Conservation (phyloP, 2,113 vertebrate species). For the Holacanthus passer region DNA sequence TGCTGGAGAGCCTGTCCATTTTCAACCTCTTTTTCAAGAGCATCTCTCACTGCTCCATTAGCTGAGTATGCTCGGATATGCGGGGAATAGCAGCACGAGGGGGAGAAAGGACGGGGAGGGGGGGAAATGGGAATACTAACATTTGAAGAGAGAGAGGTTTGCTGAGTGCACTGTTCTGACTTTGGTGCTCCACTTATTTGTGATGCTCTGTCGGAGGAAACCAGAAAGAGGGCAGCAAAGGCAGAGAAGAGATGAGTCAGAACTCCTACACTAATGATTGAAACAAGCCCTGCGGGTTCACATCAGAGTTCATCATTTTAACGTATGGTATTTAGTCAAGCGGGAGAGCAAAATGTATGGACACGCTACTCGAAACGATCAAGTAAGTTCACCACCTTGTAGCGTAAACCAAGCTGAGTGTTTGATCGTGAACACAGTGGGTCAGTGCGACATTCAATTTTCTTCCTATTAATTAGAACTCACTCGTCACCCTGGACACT, state of each 20-base stretch:
- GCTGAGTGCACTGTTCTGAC: slow-evolving; percentile 68
- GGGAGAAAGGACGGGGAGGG: not conserved
- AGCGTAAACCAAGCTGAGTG: not conserved
- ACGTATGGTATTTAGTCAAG: slow-evolving; percentile 30
- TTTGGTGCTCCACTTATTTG: slow-evolving; percentile 70
- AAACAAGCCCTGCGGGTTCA: slow-evolving; percentile 43
- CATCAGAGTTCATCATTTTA: slow-evolving; percentile 40
- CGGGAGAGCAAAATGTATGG: not conserved
- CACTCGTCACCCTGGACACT: no score
- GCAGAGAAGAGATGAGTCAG: slow-evolving; percentile 69
- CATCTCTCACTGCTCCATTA: slow-evolving; percentile 78
- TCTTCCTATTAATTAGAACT: slow-evolving; percentile 19
- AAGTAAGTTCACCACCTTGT: slow-evolving; percentile 9
- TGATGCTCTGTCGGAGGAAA: slow-evolving; percentile 64
- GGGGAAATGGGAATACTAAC: slow-evolving; percentile 51
- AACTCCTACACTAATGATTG: slow-evolving; percentile 70
- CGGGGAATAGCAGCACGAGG: slow-evolving; percentile 49
- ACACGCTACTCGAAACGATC: slow-evolving; percentile 14
- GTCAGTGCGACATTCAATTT: slow-evolving; percentile 4
- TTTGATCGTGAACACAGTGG: not conserved
- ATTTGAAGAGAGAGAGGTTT: slow-evolving; percentile 65
- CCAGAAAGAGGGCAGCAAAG: slow-evolving; percentile 61
- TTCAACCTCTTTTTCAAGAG: slow-evolving; percentile 72
- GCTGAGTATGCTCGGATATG: slow-evolving; percentile 67
- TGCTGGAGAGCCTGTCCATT: slow-evolving; percentile 76